phyloP scores from a whole-genome alignment of 1,140 invertebrate genomes.

The Lepidurus couesii region DNA sequence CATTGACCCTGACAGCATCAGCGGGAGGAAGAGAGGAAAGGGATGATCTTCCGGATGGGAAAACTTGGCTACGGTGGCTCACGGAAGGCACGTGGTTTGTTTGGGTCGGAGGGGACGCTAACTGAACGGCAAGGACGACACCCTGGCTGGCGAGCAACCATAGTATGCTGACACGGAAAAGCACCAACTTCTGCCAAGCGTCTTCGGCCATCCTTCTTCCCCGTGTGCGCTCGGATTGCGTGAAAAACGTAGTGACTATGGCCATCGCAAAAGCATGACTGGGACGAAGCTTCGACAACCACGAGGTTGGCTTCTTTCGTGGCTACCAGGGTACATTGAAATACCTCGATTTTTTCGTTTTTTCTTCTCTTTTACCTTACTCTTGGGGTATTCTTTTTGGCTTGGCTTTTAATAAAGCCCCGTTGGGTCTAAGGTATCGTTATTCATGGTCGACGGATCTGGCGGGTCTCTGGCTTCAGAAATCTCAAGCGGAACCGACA shows the following conservation, averaged over 20 bases:
- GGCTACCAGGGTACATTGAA: neutral
- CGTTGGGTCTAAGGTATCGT: slow-evolving; percentile 31
- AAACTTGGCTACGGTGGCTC: neutral
- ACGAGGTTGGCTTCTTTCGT: neutral
- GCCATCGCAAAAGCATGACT: slow-evolving; percentile 17
- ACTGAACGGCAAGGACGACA: neutral
- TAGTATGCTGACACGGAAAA: neutral
- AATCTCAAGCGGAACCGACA: too few species aligned
- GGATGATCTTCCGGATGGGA: neutral
- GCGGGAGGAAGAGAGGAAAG: neutral
- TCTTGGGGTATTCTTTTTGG: neutral
- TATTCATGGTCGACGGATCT: slow-evolving; percentile 21
- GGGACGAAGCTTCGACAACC: neutral
- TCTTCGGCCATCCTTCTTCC: neutral
- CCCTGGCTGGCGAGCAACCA: neutral
- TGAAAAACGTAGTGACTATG: slow-evolving; percentile 17
- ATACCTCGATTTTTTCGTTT: neutral
- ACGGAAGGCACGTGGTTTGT: neutral
- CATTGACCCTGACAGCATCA: neutral
- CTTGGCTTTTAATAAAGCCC: slow-evolving; percentile 30
- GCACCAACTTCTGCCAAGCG: neutral
- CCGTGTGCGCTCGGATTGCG: neutral
- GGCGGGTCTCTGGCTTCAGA: neutral
- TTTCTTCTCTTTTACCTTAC: slow-evolving; percentile 11
- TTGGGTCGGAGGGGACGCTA: neutral